Evolutionary conservation across 2,888 invertebrate species (phyloP).

Genomic region (Danaus chrysippus): DNA sequence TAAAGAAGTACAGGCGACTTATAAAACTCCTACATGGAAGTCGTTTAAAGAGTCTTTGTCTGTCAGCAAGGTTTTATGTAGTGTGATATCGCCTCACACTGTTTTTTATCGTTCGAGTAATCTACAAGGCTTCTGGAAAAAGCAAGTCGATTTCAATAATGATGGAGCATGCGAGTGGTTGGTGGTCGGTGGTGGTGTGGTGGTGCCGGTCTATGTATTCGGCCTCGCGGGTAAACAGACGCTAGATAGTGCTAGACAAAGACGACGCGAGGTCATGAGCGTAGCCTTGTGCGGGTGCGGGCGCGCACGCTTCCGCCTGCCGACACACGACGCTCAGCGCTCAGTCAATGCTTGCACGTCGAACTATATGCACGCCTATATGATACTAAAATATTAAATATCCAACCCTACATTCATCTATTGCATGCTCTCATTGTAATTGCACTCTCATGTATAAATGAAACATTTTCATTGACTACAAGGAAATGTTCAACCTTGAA

Average conservation of each 20-base stretch:
- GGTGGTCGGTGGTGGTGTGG: slow-evolving; percentile 41
- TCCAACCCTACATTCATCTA: too few species aligned
- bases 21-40: too few species aligned
- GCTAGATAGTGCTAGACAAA: slow-evolving; percentile 77
- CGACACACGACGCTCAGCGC: slow-evolving; percentile 44
- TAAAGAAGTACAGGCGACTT: too few species aligned
- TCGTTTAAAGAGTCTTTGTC: too few species aligned
- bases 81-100: slow-evolving; percentile 24
- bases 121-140: slow-evolving; percentile 52
- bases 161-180: slow-evolving; percentile 60
- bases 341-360: slow-evolving; percentile 43
- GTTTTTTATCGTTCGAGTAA: slow-evolving; percentile 49
- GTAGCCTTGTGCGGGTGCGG: slow-evolving; percentile 76
- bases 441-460: too few species aligned
- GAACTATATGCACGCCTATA: slow-evolving; percentile 42
- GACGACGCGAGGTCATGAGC: slow-evolving; percentile 78
- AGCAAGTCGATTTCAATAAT: slow-evolving; percentile 47
- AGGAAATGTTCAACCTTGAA: too few species aligned
- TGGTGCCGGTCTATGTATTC: slow-evolving; percentile 57
- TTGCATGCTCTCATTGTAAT: too few species aligned
- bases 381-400: neutral
- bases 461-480: too few species aligned
- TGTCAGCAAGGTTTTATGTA: too few species aligned
- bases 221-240: slow-evolving; percentile 76
- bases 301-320: slow-evolving; percentile 72